Percentiles rank a stretch among this genome's conserved stretches.
phyloP scores from a whole-genome alignment of 2,888 invertebrate genomes.

The Noctua janthina region DNA sequence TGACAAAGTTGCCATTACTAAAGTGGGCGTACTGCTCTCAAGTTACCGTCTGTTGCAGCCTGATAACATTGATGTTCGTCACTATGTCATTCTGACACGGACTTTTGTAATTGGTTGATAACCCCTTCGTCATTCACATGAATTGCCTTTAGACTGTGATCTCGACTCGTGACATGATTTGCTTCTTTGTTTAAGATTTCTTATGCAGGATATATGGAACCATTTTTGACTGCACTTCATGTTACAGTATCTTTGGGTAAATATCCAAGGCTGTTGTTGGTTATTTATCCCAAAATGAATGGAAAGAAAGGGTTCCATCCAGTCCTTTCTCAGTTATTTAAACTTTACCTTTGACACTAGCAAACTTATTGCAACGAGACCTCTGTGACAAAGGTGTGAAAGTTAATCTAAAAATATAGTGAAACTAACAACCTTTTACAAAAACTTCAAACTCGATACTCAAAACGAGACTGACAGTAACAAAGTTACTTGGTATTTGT shows the following conservation, averaged over 20 bases:
- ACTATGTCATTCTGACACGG: conserved; percentile 3
- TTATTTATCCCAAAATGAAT: background rate
- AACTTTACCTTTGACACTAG: background rate
- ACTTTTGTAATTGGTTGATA: conserved; percentile 7
- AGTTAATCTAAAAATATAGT: background rate
- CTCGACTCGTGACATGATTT: background rate
- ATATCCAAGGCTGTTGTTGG: background rate
- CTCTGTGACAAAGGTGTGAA: background rate
- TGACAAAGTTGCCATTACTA: conserved; percentile 40
- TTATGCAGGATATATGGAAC: background rate
- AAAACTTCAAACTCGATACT: background rate
- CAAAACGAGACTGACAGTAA: background rate
- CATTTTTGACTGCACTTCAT: background rate
- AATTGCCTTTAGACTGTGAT: background rate
- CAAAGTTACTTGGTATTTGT: conserved; percentile 1
- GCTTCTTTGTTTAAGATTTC: background rate
- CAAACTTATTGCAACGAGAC: background rate
- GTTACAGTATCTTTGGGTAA: background rate
- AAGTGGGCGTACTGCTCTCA: conserved; percentile 62
- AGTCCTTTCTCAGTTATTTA: background rate
- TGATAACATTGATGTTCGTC: conserved; percentile 44
- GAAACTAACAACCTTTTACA: background rate
- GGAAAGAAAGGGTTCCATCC: background rate
- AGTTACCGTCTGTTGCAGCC: conserved; percentile 56
- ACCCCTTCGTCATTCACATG: background rate